Evolutionary conservation across 2,113 vertebrate species (phyloP).

Genomic region (Willisornis vidua): DNA sequence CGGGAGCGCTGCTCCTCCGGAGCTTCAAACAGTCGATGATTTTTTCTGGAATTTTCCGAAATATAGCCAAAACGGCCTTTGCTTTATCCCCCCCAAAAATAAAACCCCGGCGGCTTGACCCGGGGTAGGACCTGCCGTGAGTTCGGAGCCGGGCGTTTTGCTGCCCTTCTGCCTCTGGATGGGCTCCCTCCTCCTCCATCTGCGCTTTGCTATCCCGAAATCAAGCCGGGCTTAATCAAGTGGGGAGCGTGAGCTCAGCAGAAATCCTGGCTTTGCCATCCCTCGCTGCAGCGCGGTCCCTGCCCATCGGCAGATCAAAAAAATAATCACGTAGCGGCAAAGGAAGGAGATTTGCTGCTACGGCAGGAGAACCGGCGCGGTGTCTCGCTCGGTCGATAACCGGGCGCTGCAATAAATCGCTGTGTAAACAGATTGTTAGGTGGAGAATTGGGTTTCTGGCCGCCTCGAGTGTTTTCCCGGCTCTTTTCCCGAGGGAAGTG

Average conservation of each 20-base stretch:
- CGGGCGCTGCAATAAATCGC: not conserved
- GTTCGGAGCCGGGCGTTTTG: not conserved
- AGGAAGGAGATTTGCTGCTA: not conserved
- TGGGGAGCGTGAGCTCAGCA: constrained; percentile 43
- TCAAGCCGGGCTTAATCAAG: not conserved
- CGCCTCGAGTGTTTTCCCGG: not conserved
- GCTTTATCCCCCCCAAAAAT: not conserved
- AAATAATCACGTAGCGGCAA: not conserved
- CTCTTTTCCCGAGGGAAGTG: not conserved
- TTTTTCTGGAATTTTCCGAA: constrained; percentile 43
- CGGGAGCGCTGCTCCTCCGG: not conserved
- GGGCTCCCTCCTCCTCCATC: not conserved
- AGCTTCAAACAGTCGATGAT: not conserved
- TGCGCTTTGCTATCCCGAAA: not conserved
- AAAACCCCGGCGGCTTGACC: not conserved
- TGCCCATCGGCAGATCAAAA: not conserved
- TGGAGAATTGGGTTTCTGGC: not conserved
- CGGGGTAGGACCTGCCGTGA: not conserved
- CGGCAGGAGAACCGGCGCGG: not conserved
- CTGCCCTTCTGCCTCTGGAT: not conserved
- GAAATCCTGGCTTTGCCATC: constrained; percentile 37
- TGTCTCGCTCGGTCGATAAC: not conserved
- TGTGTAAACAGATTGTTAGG: not conserved
- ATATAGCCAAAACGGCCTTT: not conserved
- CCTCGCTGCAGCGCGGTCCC: not conserved